A percentile compares a stretch with the other conserved stretches of the same genome.
Evolutionary conservation across 2,797 vertebrate species (phyloP).

Genomic region (Cygnus olor): DNA sequence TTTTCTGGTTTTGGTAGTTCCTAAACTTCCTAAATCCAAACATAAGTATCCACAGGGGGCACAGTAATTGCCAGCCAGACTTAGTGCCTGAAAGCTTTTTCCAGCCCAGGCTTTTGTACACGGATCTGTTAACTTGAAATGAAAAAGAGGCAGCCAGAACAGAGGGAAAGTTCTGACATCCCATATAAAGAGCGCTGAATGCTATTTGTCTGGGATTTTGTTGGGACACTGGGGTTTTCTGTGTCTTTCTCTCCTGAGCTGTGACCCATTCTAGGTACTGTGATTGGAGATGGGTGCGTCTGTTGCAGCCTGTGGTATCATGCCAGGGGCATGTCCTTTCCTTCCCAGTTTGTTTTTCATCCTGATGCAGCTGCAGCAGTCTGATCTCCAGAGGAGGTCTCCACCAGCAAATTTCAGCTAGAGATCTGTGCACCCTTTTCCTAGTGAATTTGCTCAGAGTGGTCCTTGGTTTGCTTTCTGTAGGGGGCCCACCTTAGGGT

Average conservation of each 20-base stretch:
- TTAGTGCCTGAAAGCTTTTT: neutral
- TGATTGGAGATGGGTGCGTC: neutral
- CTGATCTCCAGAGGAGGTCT: neutral
- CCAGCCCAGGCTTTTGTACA: neutral
- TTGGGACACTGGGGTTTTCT: neutral
- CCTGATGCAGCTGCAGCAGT: neutral
- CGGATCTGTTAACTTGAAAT: neutral
- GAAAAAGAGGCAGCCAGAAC: neutral
- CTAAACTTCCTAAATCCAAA: neutral
- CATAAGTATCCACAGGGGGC: neutral
- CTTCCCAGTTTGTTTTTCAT: neutral
- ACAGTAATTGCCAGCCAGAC: neutral
- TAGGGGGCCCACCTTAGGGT: neutral
- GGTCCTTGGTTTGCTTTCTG: neutral
- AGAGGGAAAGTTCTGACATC: neutral
- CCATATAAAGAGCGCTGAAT: neutral
- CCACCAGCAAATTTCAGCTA: neutral
- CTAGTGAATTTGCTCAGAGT: neutral
- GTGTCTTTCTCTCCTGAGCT: neutral
- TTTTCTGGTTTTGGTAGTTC: neutral
- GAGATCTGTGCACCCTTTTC: neutral
- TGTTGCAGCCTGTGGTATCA: neutral
- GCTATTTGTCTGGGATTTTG: neutral
- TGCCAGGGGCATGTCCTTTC: neutral
- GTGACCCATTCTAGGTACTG: neutral